Percentiles rank a stretch among this genome's conserved stretches.
These are phyloP conservation scores for Triplophysa tibetana DNA, from an alignment of 2,113 vertebrate genomes.

Conservation along the genomic window DNA sequence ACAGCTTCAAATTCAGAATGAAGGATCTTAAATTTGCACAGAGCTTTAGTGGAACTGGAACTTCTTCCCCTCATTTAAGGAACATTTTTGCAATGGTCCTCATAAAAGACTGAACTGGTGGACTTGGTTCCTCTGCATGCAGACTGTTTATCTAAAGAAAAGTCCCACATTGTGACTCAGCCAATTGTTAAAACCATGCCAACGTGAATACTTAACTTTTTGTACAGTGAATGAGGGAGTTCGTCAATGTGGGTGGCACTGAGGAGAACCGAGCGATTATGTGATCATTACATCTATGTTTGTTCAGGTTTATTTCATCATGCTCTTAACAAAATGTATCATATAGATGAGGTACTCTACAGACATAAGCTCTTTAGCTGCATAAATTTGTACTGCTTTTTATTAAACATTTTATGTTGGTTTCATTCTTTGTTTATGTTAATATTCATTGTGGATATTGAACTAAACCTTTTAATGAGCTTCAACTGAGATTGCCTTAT, in stretches of 20 bases:
- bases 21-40: constrained; percentile 62
- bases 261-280: constrained; percentile 19
- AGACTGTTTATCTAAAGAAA: constrained; percentile 76
- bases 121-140: constrained; percentile 78
- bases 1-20: constrained; percentile 54
- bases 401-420: constrained; percentile 48
- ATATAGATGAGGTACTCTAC: constrained; percentile 27
- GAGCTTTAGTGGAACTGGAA: not conserved
- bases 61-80: constrained; percentile 17
- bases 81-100: constrained; percentile 26
- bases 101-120: constrained; percentile 31
- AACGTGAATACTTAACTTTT: constrained; percentile 45
- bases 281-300: constrained; percentile 15
- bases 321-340: constrained; percentile 2
- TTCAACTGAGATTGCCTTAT: constrained; percentile 72
- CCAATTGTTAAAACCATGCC: constrained; percentile 67
- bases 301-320: constrained; percentile 9
- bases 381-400: constrained; percentile 56
- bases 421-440: constrained; percentile 55
- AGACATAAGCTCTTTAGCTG: constrained; percentile 31
- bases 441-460: constrained; percentile 63
- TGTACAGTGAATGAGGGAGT: constrained; percentile 7
- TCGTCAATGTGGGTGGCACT: constrained; percentile 24
- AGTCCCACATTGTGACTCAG: constrained; percentile 65
- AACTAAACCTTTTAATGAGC: constrained; percentile 62